Base-by-base conservation (phyloP, 92 coral and sea anemone genomes). In the Siderastrea siderea region DNA sequence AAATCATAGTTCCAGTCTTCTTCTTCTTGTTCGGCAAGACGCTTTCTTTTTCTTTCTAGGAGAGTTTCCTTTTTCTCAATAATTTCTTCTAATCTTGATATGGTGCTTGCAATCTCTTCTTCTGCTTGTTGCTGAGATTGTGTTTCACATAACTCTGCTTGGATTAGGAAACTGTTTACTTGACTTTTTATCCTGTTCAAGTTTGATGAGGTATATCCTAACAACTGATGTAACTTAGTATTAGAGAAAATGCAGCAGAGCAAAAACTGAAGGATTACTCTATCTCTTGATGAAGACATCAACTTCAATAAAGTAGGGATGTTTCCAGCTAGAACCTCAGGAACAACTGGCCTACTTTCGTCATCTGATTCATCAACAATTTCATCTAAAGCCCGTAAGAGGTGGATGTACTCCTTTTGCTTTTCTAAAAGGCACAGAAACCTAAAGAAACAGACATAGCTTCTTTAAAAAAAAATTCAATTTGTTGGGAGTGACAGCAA, bases 241-340 rank as follows among this genome's bases (percentile, higher is more conserved):
- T 64, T 68, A 19, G 88, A 81, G 50, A 47, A 88, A 43, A 88
- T 88, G 65, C 10, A 51, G 51, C 87, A 51, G 66, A 88, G 78
- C 68, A 82, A 68, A 82, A 81, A 82, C 68, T 80, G 85, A 48
- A 86, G 68, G 14, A 78, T 86, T 44, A 76, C 90, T 78, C 90
- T 86, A 55, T 86, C 90, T 76, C 64, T 77, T 71, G 90, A 59
- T 60, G 90, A 53, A 15, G 90, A 86, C 85, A 86, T 66, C 54
- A 86, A 64, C 68, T 87, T 79, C 79, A 87, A 50, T 5, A 87
- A 26, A 53, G 90, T 68, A 48, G 68, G 63, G 50, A 68, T 50
- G 65, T 70, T 53, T 43, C 57, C 71, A 51, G 84, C 59, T 59
- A 87, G 57, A 53, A 59, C 85, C 51, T 47, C 16, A 68, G 84